Conservation (phyloP, 2,888 invertebrate genomes). For the Athalia rosae region DNA sequence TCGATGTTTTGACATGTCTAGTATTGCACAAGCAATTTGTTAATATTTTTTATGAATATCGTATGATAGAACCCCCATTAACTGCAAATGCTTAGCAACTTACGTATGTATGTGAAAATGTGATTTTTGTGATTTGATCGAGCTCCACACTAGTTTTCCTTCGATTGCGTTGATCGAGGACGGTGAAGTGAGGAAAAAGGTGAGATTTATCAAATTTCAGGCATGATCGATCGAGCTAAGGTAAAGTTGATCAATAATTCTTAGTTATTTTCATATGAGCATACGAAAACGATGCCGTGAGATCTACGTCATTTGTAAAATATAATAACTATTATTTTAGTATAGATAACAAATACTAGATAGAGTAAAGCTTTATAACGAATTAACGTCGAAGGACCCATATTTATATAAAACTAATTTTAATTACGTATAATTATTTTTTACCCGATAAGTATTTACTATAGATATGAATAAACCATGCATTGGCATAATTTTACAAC, state of each 20-base stretch:
- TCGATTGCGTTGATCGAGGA: background rate
- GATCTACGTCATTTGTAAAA: background rate
- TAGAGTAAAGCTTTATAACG: conserved; percentile 4
- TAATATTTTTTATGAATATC: conserved; percentile 21
- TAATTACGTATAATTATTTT: background rate
- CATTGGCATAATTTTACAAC: background rate
- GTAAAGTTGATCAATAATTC: background rate
- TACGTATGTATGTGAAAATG: background rate
- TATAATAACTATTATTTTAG: background rate
- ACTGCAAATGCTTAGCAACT: background rate
- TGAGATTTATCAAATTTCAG: background rate
- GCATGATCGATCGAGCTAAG: background rate
- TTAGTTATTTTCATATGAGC: background rate
- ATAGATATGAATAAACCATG: background rate
- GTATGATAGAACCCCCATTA: background rate
- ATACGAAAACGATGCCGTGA: background rate
- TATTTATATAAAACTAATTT: background rate
- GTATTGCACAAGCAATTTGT: background rate
- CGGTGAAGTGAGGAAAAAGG: background rate
- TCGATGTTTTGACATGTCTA: conserved; percentile 16
- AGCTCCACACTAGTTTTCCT: background rate
- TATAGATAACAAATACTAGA: background rate
- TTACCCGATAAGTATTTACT: background rate
- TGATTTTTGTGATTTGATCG: background rate
- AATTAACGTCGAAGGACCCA: background rate